Evolutionary conservation across 2,797 vertebrate genomes (phyloP).

Genomic region (Falco berigora): DNA sequence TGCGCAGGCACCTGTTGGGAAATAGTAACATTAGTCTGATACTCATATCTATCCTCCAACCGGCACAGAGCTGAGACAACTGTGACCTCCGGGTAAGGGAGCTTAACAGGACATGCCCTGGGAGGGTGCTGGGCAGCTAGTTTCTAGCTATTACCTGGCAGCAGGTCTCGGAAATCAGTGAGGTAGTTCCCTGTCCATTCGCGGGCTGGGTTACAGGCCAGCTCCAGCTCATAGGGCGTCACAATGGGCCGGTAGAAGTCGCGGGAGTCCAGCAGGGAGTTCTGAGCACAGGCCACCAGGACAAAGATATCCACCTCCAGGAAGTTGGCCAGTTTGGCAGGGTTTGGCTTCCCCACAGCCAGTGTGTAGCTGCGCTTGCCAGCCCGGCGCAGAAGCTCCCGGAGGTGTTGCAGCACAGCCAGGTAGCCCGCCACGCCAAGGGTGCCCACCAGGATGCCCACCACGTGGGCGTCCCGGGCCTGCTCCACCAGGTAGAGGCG

Average conservation of each 20-base stretch:
- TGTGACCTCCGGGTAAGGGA: neutral
- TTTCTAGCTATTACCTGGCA: slow-evolving; percentile 82
- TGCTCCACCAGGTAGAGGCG: slow-evolving; percentile 88
- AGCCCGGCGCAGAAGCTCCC: slow-evolving; percentile 74
- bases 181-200: slow-evolving; percentile 86
- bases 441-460: slow-evolving; percentile 91
- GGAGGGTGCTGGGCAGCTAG: neutral
- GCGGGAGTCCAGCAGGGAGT: slow-evolving; percentile 83
- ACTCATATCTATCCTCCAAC: slow-evolving; percentile 25
- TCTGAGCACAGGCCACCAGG: slow-evolving; percentile 89
- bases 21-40: fast-evolving
- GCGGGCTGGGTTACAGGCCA: slow-evolving; percentile 90
- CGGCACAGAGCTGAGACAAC: slow-evolving; percentile 68
- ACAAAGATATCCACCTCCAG: slow-evolving; percentile 92
- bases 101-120: fast-evolving
- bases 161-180: slow-evolving; percentile 85
- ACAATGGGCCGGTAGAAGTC: slow-evolving; percentile 85
- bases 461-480: slow-evolving; percentile 86
- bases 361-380: slow-evolving; percentile 93
- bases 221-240: slow-evolving; percentile 91
- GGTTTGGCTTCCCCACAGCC: slow-evolving; percentile 90
- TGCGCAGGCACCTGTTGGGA: neutral
- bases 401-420: slow-evolving; percentile 82
- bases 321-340: slow-evolving; percentile 94
- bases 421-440: slow-evolving; percentile 84